Evolutionary conservation across 2,797 vertebrate genomes (phyloP).

Genomic region (Mus caroli): DNA sequence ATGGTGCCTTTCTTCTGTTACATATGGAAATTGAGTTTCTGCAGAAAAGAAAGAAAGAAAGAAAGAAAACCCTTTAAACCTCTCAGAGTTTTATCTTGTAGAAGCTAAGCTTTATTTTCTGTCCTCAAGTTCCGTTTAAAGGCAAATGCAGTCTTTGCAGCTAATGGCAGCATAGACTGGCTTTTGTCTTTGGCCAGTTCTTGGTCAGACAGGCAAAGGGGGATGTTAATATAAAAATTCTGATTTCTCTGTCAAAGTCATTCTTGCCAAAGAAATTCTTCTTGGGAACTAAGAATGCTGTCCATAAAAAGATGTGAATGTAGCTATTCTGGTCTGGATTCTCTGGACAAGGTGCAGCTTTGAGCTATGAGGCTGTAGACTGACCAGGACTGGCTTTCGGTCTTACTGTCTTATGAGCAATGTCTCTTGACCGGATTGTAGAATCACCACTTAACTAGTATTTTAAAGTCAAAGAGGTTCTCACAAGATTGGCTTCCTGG

Average conservation of each 20-base stretch:
- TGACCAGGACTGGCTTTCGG: not conserved
- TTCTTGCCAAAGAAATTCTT: not conserved
- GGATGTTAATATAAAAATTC: not conserved
- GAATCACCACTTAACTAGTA: not conserved
- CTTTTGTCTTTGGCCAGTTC: not conserved
- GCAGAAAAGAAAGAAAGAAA: not conserved
- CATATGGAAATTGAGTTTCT: slow-evolving; percentile 24
- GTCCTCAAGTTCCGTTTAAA: not conserved
- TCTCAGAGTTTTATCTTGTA: not conserved
- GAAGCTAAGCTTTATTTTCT: slow-evolving; percentile 38
- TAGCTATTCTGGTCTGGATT: not conserved
- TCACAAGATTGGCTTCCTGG: not conserved
- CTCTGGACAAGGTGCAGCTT: not conserved
- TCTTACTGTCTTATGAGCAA: not conserved
- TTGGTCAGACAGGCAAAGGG: not conserved
- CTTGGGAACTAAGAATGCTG: not conserved
- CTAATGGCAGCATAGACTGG: not conserved
- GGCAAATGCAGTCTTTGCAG: not conserved
- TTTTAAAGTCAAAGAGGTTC: not conserved
- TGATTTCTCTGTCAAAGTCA: not conserved
- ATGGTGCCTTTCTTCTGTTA: not conserved
- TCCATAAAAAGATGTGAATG: not conserved
- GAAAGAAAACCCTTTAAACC: not conserved
- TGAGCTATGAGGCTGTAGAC: not conserved
- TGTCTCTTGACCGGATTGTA: not conserved